A percentile compares a stretch with the other conserved stretches of the same genome.
phyloP scores from a whole-genome alignment of 2,113 vertebrate species.

The Naja naja region DNA sequence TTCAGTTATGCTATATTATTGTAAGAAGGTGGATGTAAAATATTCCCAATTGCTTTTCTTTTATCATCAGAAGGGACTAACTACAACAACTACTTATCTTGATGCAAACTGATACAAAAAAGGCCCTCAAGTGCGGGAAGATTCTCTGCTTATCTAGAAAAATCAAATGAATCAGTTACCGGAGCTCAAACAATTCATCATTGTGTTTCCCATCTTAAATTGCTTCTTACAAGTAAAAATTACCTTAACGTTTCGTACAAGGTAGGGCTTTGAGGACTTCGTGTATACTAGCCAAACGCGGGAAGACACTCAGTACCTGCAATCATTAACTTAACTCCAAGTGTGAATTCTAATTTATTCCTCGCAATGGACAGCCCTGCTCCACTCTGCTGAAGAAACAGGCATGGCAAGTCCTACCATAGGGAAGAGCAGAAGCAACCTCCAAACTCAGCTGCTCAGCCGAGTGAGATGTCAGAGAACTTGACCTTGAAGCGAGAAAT shows the following conservation, averaged over 20 bases:
- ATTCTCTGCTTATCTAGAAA: neutral
- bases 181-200: conserved; percentile 11
- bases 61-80: conserved; percentile 35
- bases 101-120: neutral
- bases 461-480: neutral
- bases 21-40: neutral
- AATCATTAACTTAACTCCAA: conserved; percentile 67
- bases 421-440: conserved; percentile 35
- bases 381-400: neutral
- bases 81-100: conserved; percentile 26
- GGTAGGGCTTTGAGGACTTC: conserved; percentile 11
- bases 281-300: neutral
- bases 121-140: neutral
- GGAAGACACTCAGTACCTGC: neutral
- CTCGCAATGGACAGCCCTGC: conserved; percentile 9
- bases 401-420: conserved; percentile 37
- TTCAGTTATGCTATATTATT: neutral
- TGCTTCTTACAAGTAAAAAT: conserved; percentile 16
- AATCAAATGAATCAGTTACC: neutral
- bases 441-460: neutral
- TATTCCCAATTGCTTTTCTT: neutral
- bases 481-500: conserved; percentile 64
- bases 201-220: neutral
- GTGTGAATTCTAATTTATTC: conserved; percentile 21
- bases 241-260: neutral